Evolutionary conservation across 2,113 vertebrate genomes (phyloP).

Genomic region (Tapirus terrestris): DNA sequence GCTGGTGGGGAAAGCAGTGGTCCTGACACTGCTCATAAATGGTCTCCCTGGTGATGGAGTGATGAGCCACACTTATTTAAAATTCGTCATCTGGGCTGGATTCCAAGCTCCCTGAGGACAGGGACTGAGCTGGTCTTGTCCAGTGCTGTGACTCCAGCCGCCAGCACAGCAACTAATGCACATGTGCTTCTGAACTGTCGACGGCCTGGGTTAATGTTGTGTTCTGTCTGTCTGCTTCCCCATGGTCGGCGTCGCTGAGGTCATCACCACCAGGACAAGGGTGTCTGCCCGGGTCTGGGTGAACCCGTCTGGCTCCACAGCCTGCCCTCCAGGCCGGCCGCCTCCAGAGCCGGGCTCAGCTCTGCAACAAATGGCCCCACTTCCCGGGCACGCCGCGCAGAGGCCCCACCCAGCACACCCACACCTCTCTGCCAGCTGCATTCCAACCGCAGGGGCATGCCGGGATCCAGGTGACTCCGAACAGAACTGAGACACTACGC

Average conservation of each 20-base stretch:
- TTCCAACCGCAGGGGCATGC: background rate
- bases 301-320: background rate
- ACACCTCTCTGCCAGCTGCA: fast-evolving
- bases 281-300: background rate
- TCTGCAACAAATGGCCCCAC: background rate
- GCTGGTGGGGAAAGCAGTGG: fast-evolving
- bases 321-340: background rate
- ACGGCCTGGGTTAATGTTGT: fast-evolving
- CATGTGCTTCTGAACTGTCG: fast-evolving
- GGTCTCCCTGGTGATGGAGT: background rate
- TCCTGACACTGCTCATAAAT: fast-evolving
- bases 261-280: too few species aligned
- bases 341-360: background rate
- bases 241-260: fast-evolving
- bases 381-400: fast-evolving
- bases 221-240: background rate
- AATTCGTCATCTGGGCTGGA: background rate
- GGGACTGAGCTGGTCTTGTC: fast-evolving
- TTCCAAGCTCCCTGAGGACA: background rate
- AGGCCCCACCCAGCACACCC: background rate
- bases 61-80: background rate
- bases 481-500: background rate
- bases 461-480: background rate
- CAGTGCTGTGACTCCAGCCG: background rate
- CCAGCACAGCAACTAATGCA: fast-evolving